Evolutionary conservation across 2,888 invertebrate genomes (phyloP).

Genomic region (Ametastegia equiseti): DNA sequence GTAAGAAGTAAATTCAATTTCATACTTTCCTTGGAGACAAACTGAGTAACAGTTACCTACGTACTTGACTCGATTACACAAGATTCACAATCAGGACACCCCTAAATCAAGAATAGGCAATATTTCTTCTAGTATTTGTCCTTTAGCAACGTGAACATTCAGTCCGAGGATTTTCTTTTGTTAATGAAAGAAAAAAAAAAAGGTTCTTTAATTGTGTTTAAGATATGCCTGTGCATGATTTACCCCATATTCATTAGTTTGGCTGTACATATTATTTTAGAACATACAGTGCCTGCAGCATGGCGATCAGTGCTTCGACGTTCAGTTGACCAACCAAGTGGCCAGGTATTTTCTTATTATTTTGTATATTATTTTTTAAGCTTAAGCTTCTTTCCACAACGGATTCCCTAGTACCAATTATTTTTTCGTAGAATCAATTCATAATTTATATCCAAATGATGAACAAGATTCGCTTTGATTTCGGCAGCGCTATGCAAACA

Average conservation of each 20-base stretch:
- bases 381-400: slow-evolving; percentile 3
- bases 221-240: slow-evolving; percentile 40
- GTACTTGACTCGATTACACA: too few relatives aligned
- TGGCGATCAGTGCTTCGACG: slow-evolving; percentile 75
- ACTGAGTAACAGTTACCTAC: too few relatives aligned
- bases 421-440: not conserved
- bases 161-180: not conserved
- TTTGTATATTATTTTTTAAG: slow-evolving; percentile 29
- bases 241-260: slow-evolving; percentile 55
- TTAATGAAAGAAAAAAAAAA: not conserved
- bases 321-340: slow-evolving; percentile 68
- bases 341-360: slow-evolving; percentile 68
- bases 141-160: not conserved
- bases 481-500: too few relatives aligned
- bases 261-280: slow-evolving; percentile 72
- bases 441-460: slow-evolving; percentile 49
- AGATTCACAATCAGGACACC: too few relatives aligned
- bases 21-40: too few relatives aligned
- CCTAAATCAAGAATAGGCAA: too few relatives aligned
- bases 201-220: not conserved
- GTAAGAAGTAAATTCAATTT: too few relatives aligned
- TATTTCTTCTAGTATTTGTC: not conserved
- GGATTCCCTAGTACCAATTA: not conserved
- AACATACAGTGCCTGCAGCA: slow-evolving; percentile 73
- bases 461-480: too few relatives aligned